Evolutionary conservation across 2,113 vertebrate genomes (phyloP), one percentile per base, ranked within the genome.

Genomic region (Ameiurus melas): DNA sequence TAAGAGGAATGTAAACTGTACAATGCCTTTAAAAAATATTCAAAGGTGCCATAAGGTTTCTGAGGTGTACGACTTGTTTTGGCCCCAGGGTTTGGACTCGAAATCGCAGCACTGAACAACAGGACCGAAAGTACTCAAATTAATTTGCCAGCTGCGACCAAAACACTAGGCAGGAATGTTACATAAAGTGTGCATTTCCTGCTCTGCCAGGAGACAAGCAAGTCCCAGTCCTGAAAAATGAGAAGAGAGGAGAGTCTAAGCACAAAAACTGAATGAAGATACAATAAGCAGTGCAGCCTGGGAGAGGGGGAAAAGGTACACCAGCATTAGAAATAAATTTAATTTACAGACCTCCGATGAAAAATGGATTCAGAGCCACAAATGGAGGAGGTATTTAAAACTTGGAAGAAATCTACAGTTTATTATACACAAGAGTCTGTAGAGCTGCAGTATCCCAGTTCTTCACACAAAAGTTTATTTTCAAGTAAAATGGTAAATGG

Each of bases 81-180:
- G 85, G 86, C 86, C 83, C 57, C 47, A 84, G 85, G 89, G 78
- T 87, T 60, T 30, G 53, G 51, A 66, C 83, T 81, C 66, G 58
- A 14, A 84, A 22, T 62, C 64, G 22, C 30, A 64, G 58, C 66
- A 79, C 60, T 71, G 36, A 85, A 75, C 68, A 83, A 51, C 71
- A 82, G 36, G 51, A 57, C 36, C 86, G 87, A 90, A 84, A 83
- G 85, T 66, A 68, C 3, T 30, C 53, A 78, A 90, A 91, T 91
- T 80, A 82, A 90, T 90, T 92, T 90, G 60, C 89, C 89, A 88
- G 89, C 87, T 90, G 90, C 57, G 66, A 64, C 83, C 70, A 17
- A 66, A 83, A 88, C 64, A 62, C 83, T 53, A 22, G 66, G 17
- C 39, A 66, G 68, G 82, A 70, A 85, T 80, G 66, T 80, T 71